These are phyloP conservation scores for Ammodramus savannarum DNA, from an alignment of 2,113 vertebrate species.

Conservation along the genomic window DNA sequence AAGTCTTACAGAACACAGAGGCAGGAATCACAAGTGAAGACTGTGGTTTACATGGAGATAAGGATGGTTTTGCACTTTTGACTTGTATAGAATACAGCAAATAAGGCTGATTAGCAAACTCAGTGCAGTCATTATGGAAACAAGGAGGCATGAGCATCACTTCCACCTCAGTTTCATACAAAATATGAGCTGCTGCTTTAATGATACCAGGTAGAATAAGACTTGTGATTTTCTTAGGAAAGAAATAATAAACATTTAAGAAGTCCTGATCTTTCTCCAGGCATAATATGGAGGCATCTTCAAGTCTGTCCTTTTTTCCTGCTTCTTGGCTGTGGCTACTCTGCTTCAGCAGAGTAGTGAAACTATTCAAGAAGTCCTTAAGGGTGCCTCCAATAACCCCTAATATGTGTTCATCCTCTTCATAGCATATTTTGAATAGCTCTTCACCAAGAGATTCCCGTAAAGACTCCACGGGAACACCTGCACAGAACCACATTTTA, in stretches of 20 bases:
- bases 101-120: constrained; percentile 88
- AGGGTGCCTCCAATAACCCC: constrained; percentile 92
- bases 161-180: constrained; percentile 88
- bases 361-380: constrained; percentile 97
- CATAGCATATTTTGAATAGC: constrained; percentile 92
- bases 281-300: constrained; percentile 91
- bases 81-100: constrained; percentile 86
- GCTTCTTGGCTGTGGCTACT: constrained; percentile 76
- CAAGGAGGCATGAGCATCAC: constrained; percentile 79
- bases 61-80: constrained; percentile 82
- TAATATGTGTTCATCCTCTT: constrained; percentile 92
- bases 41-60: constrained; percentile 86
- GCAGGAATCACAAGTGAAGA: constrained; percentile 89
- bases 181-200: constrained; percentile 85
- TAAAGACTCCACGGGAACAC: constrained; percentile 78
- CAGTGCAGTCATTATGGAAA: constrained; percentile 79
- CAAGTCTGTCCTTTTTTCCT: constrained; percentile 73
- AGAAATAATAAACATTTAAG: constrained; percentile 93
- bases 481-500: constrained; percentile 67
- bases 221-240: constrained; percentile 84
- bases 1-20: constrained; percentile 91
- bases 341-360: constrained; percentile 93
- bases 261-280: constrained; percentile 91
- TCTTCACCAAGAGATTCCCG: constrained; percentile 87
- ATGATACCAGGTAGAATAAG: constrained; percentile 92